Conservation (phyloP, 1,140 invertebrate species). For the Camponotus pennsylvanicus region DNA sequence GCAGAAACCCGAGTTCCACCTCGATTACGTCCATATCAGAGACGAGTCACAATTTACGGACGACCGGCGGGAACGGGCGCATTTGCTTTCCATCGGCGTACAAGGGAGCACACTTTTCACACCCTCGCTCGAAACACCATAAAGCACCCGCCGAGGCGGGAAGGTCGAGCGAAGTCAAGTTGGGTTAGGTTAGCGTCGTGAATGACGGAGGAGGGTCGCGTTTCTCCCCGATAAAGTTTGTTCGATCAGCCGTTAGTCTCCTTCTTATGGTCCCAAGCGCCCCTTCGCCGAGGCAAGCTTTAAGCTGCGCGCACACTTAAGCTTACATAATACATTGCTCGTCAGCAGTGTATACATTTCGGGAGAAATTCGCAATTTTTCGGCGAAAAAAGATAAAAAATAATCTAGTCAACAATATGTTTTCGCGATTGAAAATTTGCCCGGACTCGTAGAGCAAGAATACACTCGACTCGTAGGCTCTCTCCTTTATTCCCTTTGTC, state of each 20-base stretch:
- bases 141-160: constrained; percentile 57
- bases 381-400: neutral
- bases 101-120: constrained; percentile 51
- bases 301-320: constrained; percentile 28
- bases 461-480: no score
- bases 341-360: neutral
- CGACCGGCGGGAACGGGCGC: constrained; percentile 22
- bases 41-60: constrained; percentile 52
- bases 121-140: constrained; percentile 62
- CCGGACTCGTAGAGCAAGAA: no score
- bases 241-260: constrained; percentile 81
- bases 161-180: constrained; percentile 72
- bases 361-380: neutral
- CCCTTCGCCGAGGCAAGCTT: constrained; percentile 13
- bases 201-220: constrained; percentile 77
- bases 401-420: no score
- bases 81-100: constrained; percentile 60
- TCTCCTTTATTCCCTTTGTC: no score
- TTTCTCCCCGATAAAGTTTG: constrained; percentile 81
- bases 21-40: constrained; percentile 54
- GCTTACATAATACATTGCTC: neutral
- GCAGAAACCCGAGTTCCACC: constrained; percentile 22
- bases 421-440: no score
- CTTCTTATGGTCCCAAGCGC: constrained; percentile 71
- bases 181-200: constrained; percentile 78